Base-by-base conservation (phyloP, 2,113 vertebrate genomes). In the Clinocottus analis region DNA sequence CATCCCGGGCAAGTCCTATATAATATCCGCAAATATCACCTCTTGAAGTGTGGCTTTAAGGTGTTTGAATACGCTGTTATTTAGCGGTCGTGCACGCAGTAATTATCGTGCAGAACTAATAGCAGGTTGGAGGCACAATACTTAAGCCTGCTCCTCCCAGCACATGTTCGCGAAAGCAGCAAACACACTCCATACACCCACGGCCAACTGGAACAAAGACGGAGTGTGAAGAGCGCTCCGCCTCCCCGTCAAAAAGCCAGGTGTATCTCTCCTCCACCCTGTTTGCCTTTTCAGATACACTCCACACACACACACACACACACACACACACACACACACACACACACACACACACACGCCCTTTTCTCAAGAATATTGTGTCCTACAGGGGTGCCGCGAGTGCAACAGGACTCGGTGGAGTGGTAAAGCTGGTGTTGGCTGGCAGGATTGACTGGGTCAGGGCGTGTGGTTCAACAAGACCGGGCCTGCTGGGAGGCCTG, bases 81-180 rank as follows among this genome's bases (percentile, higher is more conserved):
- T 86, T 82, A 65, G 87, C 25, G 80, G 86, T 79, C 53, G 55
- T 59, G 65, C 77, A 77, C 80, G 63, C 75, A 79, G 70, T 87
- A 83, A 92, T 92, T 87, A 85, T 59, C 1, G 17, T 63, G 66
- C 45, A 68, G 62, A 31, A 55, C 75, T 88, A 92, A 93, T 88
- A 80, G 88, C 80, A 86, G 79, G 84, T 70, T 80, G 11, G 59
- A 62, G 62, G 51, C 59, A 60, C 75, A 11, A 55, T n/a, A 37
- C 78, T 84, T 90, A 90, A 88, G 66, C 80, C 83, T 67, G 72
- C 79, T 85, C 89, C 87, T 85, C 90, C 87, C 83, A 77, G 85
- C 80, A 83, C 77, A 79, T 89, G 88, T 88, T 87, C 82, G 65
- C 70, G 80, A 82, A 81, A 81, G 70, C 45, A 65, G 75, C 72